Percentiles rank a stretch among this genome's conserved stretches.
phyloP scores from a whole-genome alignment of 2,113 vertebrate species.

The Morone saxatilis region DNA sequence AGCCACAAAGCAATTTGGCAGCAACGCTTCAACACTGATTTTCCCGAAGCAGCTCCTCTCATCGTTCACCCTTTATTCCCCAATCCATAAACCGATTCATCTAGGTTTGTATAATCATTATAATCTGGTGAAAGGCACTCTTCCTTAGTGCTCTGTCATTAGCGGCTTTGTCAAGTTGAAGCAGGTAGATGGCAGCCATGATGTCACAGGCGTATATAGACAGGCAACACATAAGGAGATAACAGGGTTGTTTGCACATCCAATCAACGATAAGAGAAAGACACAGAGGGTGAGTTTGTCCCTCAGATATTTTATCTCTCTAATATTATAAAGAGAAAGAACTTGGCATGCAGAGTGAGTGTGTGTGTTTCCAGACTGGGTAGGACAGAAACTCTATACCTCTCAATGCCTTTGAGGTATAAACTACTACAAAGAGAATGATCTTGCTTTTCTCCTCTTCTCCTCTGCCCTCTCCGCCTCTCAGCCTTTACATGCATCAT shows the following conservation, averaged over 20 bases:
- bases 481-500: not conserved
- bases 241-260: slow-evolving; percentile 41
- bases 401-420: slow-evolving; percentile 19
- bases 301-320: slow-evolving; percentile 32
- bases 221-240: slow-evolving; percentile 40
- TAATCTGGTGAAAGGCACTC: slow-evolving; percentile 44
- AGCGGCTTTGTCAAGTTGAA: slow-evolving; percentile 65
- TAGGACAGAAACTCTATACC: slow-evolving; percentile 55
- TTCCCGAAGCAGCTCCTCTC: not conserved
- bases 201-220: slow-evolving; percentile 57
- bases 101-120: slow-evolving; percentile 47
- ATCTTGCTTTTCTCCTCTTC: not conserved
- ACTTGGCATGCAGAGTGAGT: not conserved
- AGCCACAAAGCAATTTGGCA: slow-evolving; percentile 22
- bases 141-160: slow-evolving; percentile 58
- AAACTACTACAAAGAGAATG: slow-evolving; percentile 46
- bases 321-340: slow-evolving; percentile 11
- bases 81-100: slow-evolving; percentile 45
- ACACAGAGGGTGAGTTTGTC: not conserved
- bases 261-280: slow-evolving; percentile 36
- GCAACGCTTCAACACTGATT: not conserved
- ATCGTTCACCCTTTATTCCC: slow-evolving; percentile 5
- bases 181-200: slow-evolving; percentile 55
- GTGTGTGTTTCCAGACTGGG: slow-evolving; percentile 17
- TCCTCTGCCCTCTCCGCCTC: slow-evolving; percentile 1